Conservation (phyloP, 1,140 invertebrate genomes). For the Nephila pilipes region DNA sequence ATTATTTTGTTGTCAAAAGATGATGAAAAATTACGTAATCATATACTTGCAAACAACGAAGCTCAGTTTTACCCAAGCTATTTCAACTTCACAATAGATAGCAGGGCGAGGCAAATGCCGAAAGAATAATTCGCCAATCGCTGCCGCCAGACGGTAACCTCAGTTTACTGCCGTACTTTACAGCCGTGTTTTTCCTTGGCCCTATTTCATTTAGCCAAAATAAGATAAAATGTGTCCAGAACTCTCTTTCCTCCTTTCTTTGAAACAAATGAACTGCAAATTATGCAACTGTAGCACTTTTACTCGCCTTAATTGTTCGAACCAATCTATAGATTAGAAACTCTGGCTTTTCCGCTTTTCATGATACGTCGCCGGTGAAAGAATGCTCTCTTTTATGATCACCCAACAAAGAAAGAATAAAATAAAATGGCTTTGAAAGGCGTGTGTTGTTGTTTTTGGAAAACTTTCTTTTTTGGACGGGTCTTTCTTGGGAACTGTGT, state of each 20-base stretch:
- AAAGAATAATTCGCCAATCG: not conserved
- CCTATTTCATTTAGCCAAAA: conserved; percentile 44
- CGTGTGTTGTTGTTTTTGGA: conserved; percentile 26
- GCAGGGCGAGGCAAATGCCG: not conserved
- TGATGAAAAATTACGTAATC: not conserved
- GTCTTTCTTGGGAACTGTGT: conserved; percentile 14
- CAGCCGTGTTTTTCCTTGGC: conserved; percentile 50
- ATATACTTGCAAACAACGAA: not conserved
- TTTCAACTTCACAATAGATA: not conserved
- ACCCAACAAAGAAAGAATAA: not conserved
- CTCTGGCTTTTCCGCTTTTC: not conserved
- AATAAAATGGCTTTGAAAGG: conserved; percentile 9
- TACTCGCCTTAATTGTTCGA: conserved; percentile 40
- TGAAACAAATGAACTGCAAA: conserved; percentile 61
- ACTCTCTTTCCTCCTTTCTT: not conserved
- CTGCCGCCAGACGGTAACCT: not conserved
- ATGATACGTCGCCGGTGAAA: not conserved
- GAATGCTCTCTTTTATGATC: conserved; percentile 19
- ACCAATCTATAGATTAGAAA: conserved; percentile 48
- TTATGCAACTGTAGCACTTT: conserved; percentile 68
- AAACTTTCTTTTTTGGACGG: not conserved
- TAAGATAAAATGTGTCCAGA: conserved; percentile 13
- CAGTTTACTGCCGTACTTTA: not conserved
- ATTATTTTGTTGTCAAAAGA: not conserved
- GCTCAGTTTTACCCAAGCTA: not conserved